These are phyloP conservation scores for Pampusana beccarii DNA, from an alignment of 2,113 vertebrate species.

Conservation along the genomic window DNA sequence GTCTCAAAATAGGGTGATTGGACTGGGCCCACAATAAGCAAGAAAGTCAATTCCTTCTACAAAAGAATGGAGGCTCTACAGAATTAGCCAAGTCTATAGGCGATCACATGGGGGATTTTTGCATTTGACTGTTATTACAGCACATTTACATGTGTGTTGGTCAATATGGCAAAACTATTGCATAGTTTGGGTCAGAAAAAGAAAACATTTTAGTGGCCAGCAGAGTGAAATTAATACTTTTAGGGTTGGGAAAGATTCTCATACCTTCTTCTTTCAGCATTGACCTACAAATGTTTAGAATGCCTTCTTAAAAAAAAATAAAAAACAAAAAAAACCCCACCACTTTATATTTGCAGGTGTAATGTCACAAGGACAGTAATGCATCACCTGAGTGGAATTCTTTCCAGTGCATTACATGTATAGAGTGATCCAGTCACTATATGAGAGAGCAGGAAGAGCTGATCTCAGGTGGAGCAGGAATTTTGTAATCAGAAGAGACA, in stretches of 20 bases:
- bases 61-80: background rate
- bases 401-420: background rate
- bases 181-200: background rate
- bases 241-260: background rate
- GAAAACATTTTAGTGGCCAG: background rate
- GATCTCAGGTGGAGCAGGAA: background rate
- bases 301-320: background rate
- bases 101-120: background rate
- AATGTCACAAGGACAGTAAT: background rate
- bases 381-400: background rate
- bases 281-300: background rate
- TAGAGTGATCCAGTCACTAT: background rate
- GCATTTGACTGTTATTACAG: background rate
- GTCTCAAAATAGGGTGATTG: background rate
- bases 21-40: background rate
- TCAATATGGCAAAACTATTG: background rate
- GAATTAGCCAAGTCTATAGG: background rate
- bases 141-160: fast-evolving
- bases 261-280: background rate
- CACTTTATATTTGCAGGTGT: background rate
- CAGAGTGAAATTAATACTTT: background rate
- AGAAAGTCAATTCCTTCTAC: background rate
- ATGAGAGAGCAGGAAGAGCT: background rate
- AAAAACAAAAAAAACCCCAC: background rate
- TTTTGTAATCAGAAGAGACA: background rate